These are phyloP conservation scores for Artibeus jamaicensis DNA, from an alignment of 2,797 vertebrate species.

Conservation along the genomic window DNA sequence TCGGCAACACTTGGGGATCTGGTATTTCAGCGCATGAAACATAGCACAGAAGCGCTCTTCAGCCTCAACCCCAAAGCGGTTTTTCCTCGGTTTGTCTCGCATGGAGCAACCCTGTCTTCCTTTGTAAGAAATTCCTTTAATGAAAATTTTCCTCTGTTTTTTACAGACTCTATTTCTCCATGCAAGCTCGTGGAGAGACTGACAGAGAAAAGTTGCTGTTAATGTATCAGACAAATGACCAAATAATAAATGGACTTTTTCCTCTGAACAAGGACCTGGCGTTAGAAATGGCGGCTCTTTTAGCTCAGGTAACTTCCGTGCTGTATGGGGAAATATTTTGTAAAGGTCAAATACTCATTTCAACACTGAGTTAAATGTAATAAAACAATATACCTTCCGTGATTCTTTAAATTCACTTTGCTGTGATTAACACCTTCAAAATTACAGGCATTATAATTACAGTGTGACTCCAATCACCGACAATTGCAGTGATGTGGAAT, in stretches of 20 bases:
- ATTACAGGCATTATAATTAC: not conserved
- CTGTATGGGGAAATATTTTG: not conserved
- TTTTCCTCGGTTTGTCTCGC: not conserved
- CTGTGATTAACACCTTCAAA: conserved; percentile 48
- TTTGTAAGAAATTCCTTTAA: conserved; percentile 1
- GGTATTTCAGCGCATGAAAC: not conserved
- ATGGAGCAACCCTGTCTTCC: not conserved
- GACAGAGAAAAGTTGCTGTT: conserved; percentile 95
- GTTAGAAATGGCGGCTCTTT: conserved; percentile 94
- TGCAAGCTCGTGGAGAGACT: conserved; percentile 93
- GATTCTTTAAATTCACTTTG: conserved; percentile 40
- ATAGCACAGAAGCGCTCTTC: not conserved
- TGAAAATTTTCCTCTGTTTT: conserved; percentile 43
- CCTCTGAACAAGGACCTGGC: conserved; percentile 98
- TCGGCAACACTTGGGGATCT: not conserved
- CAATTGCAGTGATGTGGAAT: not conserved
- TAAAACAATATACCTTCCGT: not conserved
- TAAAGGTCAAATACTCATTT: not conserved
- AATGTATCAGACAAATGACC: conserved; percentile 95
- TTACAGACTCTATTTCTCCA: conserved; percentile 94
- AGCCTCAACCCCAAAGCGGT: not conserved
- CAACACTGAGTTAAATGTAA: not conserved
- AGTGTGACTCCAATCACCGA: not conserved
- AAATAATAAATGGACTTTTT: conserved; percentile 93
- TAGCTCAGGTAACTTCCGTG: conserved; percentile 91